Conservation (phyloP, 2,113 vertebrate genomes). For the Anarhynchus alexandrinus region DNA sequence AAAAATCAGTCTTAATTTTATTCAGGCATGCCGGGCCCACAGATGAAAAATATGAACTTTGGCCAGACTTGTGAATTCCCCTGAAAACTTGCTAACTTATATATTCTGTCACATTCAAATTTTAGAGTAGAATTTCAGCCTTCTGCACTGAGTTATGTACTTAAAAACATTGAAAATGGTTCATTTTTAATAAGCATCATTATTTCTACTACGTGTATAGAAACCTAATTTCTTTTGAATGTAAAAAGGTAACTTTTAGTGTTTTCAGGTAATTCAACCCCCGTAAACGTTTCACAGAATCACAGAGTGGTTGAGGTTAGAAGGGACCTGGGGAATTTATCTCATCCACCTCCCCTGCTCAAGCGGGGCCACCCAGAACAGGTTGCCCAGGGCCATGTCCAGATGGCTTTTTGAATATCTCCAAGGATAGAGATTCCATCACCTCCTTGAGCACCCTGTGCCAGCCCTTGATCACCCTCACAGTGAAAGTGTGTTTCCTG, state of each 20-base stretch:
- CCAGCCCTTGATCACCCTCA: background rate
- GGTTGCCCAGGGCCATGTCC: background rate
- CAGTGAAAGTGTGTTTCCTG: background rate
- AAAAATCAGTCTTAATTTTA: slow-evolving; percentile 45
- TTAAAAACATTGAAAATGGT: background rate
- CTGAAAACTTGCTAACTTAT: background rate
- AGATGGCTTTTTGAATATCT: background rate
- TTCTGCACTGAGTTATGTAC: background rate
- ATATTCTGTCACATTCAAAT: background rate
- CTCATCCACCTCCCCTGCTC: background rate
- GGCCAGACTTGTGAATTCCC: background rate
- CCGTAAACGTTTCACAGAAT: background rate
- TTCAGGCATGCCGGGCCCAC: background rate
- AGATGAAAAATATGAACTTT: slow-evolving; percentile 10
- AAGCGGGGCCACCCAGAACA: background rate
- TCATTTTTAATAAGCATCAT: background rate
- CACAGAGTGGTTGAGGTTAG: background rate
- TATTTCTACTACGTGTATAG: background rate
- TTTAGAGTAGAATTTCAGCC: background rate
- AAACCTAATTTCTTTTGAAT: background rate
- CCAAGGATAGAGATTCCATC: background rate
- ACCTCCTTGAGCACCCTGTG: background rate
- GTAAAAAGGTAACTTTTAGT: background rate
- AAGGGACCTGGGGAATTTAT: background rate
- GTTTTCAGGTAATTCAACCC: background rate